Evolutionary conservation across 2,113 vertebrate species (phyloP).

Genomic region (Saguinus midas): DNA sequence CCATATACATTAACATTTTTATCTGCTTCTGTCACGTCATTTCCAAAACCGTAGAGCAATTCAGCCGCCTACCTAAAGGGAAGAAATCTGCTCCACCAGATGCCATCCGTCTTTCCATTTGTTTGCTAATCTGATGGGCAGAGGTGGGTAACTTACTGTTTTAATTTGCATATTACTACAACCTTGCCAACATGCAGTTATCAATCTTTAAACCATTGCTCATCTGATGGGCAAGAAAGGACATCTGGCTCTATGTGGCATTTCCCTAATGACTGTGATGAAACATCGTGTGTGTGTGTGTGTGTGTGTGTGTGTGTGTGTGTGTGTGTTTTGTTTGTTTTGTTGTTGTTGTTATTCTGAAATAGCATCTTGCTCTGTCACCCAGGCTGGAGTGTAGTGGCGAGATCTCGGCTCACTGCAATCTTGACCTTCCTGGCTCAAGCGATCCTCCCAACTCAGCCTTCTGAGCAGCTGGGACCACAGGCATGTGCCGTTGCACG

Average conservation of each 20-base stretch:
- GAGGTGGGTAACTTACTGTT: neutral
- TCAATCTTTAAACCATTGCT: neutral
- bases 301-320: no score
- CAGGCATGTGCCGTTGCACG: no score
- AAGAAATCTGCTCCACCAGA: neutral
- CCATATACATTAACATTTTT: neutral
- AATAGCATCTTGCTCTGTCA: no score
- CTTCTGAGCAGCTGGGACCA: no score
- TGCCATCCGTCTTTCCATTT: neutral
- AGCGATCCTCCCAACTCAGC: no score
- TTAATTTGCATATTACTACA: neutral
- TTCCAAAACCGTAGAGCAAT: neutral
- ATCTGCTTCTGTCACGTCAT: neutral
- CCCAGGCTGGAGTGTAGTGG: no score
- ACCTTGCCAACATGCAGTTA: neutral
- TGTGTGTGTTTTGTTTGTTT: no score
- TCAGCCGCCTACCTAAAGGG: neutral
- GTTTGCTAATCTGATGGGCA: constrained; percentile 22
- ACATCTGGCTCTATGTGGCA: neutral
- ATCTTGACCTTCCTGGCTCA: no score
- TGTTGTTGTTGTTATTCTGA: no score
- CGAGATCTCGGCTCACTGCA: no score
- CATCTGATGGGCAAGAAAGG: neutral
- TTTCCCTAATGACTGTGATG: neutral
- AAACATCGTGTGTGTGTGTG: no score